Conservation (phyloP, 2,797 vertebrate species). For the Odontamblyopus rebecca region DNA sequence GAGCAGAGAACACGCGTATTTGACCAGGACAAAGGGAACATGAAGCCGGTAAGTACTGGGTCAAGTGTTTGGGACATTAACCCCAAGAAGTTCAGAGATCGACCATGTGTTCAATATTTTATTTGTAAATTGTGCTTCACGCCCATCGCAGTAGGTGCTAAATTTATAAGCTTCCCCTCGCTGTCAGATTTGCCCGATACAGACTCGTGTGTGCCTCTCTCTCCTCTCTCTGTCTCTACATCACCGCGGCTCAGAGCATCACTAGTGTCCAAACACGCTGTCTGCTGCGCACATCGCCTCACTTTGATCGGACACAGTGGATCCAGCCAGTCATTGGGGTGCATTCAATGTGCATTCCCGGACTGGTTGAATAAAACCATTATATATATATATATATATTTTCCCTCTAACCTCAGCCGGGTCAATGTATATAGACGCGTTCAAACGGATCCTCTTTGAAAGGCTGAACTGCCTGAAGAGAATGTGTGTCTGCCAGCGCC, state of each 20-base stretch:
- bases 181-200: constrained; percentile 65
- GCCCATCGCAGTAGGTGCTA: constrained; percentile 53
- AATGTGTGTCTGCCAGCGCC: too few species aligned
- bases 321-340: constrained; percentile 32
- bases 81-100: constrained; percentile 45
- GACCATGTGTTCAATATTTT: constrained; percentile 3
- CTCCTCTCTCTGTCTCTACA: constrained; percentile 46
- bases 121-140: constrained; percentile 17
- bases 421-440: too few species aligned
- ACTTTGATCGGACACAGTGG: constrained; percentile 60
- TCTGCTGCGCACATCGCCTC: constrained; percentile 70
- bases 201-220: constrained; percentile 28
- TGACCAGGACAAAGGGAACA: constrained; percentile 43
- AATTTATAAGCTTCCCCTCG: constrained; percentile 43
- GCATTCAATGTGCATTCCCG: constrained; percentile 32
- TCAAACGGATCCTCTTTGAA: too few species aligned
- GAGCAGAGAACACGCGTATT: constrained; percentile 25
- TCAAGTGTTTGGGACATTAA: not conserved
- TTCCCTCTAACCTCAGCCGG: too few species aligned
- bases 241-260: constrained; percentile 73
- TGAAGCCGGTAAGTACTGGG: constrained; percentile 69
- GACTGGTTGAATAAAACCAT: not conserved
- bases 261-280: constrained; percentile 75
- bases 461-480: too few species aligned
- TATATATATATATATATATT: too few species aligned